A percentile compares a stretch with the other conserved stretches of the same genome.
These are phyloP conservation scores for Apostichopus californicus DNA, from an alignment of 35 echinoderm and acorn worm species.

Conservation along the genomic window DNA sequence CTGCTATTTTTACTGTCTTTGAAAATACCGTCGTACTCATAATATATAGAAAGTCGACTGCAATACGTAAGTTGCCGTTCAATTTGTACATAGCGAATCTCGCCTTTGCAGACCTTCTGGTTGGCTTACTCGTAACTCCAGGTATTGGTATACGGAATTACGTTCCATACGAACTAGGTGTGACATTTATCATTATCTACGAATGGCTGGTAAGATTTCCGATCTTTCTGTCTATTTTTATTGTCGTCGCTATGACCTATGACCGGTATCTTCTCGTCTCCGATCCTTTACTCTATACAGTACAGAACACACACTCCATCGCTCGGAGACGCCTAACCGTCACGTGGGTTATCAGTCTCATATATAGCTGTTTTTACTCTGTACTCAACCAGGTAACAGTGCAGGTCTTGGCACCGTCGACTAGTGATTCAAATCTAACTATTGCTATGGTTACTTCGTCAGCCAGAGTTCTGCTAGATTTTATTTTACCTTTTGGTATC, in stretches of 20 bases:
- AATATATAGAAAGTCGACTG: neutral
- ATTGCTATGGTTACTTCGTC: neutral
- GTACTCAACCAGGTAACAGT: neutral
- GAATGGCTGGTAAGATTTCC: neutral
- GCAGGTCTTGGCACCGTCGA: neutral
- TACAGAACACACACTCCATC: neutral
- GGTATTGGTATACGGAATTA: neutral
- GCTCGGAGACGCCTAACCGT: neutral
- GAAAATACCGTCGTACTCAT: neutral
- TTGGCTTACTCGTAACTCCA: neutral
- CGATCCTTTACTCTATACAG: neutral
- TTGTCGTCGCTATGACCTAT: neutral
- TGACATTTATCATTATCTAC: neutral
- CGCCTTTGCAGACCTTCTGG: neutral
- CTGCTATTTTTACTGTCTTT: neutral
- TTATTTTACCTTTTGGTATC: neutral
- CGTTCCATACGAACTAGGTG: neutral
- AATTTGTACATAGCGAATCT: slow-evolving; percentile 1
- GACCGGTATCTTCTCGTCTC: neutral
- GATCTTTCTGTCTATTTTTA: neutral
- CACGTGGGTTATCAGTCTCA: neutral
- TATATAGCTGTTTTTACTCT: neutral
- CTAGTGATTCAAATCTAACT: neutral
- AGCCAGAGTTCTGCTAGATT: neutral
- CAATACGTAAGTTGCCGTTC: neutral